A percentile compares a stretch with the other conserved stretches of the same genome.
Conservation (phyloP, 2,113 vertebrate genomes). For the cat (Felis catus) region DNA sequence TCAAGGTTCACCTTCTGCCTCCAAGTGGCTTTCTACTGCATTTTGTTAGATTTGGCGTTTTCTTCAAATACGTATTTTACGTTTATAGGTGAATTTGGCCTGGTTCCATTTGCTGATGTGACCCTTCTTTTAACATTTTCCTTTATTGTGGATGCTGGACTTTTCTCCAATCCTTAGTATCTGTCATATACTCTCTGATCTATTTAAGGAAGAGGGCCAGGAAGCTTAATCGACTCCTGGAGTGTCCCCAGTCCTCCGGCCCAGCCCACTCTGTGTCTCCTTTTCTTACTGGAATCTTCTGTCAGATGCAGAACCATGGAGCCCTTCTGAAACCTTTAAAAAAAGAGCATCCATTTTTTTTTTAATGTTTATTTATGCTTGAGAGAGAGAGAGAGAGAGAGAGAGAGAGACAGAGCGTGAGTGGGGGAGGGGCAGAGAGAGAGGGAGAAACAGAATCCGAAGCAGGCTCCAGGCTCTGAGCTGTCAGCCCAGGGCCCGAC, state of each 20-base stretch:
- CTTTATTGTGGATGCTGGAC: background rate
- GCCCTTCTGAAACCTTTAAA: background rate
- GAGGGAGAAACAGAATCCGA: too few relatives aligned
- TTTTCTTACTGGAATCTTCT: background rate
- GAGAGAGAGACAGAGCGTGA: too few relatives aligned
- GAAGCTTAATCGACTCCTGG: background rate
- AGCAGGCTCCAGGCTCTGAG: too few relatives aligned
- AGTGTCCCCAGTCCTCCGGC: background rate
- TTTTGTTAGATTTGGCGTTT: slow-evolving; percentile 30
- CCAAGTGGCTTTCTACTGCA: background rate
- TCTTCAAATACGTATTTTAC: background rate
- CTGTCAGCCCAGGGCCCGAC: too few relatives aligned
- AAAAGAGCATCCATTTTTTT: background rate
- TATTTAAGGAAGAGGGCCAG: background rate
- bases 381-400: too few relatives aligned
- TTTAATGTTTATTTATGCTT: background rate
- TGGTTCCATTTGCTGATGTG: background rate
- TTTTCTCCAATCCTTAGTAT: background rate
- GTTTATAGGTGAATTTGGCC: background rate
- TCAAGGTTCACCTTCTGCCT: background rate
- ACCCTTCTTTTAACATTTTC: background rate
- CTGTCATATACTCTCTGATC: background rate
- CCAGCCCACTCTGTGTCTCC: background rate
- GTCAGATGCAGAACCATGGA: background rate
- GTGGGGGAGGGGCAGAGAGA: too few relatives aligned